Evolutionary conservation across 1,140 invertebrate species (phyloP), one percentile per base, ranked within the genome.

Genomic region (Spodoptera litura): DNA sequence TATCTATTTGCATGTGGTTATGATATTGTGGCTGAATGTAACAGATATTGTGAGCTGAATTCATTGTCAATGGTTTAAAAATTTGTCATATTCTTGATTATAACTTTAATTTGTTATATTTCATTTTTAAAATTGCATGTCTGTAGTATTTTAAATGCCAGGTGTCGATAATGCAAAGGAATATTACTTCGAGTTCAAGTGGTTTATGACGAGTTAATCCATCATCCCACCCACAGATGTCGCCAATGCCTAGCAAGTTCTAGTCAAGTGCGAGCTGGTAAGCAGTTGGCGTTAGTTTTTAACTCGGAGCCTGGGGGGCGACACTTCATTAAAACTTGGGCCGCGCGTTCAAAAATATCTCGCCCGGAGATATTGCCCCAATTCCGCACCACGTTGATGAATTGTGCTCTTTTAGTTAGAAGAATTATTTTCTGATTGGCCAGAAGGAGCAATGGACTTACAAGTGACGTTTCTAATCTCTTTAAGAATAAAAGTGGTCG

Each of bases 311-410:
- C 15, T 8, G 10, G 59, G 49, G 55, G 56, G 12, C 73, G 73
- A 75, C 73, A 75, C 58, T 75, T 75, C 73, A 75, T 75, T 75
- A 75, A 75, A 75, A 75, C 38, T 64, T 79, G 49, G 15, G 55
- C 66, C 6, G 66, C 66, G 62, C 53, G 70, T 25, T 73, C 71
- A 73, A 73, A 73, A 73, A 71, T 71, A 71, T 35, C 68, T 38
- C 52, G 55, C 71, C 25, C 4, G n/a, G 35, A 49, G 55, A 59
- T 59, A 59, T 58, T 73, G 71, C 56, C 56, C 71, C 56, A 73
- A 58, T 73, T 73, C 53, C 15, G n/a, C 9, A 15, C 15, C 25
- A 11, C 62, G 38, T 38, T 73, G 56, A 70, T 70, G 49, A 70
- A 70, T 52, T 31, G 66, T 25, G 44, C 8, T n/a, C 27, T 51